phyloP scores from a whole-genome alignment of 2,797 vertebrate genomes.

The Amblyopsis hoosieri region DNA sequence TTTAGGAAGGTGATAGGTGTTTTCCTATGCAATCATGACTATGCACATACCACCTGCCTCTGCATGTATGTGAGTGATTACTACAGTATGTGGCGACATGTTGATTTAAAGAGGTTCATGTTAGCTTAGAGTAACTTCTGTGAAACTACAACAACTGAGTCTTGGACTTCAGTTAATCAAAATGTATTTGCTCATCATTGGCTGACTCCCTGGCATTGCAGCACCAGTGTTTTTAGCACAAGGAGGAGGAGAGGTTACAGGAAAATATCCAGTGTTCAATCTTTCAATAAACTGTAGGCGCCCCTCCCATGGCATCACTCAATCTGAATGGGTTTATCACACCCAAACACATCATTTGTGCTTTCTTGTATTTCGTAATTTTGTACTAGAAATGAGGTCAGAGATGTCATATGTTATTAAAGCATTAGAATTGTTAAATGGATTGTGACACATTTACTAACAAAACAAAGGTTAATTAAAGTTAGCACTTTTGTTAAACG shows the following conservation, averaged over 20 bases:
- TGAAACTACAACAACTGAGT: not conserved
- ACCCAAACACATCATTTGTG: constrained; percentile 48
- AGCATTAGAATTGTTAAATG: not conserved
- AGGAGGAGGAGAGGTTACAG: constrained; percentile 24
- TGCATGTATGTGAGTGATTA: not conserved
- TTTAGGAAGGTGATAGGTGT: no score
- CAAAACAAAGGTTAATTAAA: constrained; percentile 7
- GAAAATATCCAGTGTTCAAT: constrained; percentile 37
- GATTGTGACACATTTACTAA: not conserved
- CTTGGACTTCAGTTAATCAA: not conserved
- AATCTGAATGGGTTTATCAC: constrained; percentile 36
- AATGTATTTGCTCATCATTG: not conserved
- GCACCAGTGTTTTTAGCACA: constrained; percentile 14
- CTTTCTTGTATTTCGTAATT: no score
- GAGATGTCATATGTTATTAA: no score
- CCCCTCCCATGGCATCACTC: constrained; percentile 66
- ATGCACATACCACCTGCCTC: not conserved
- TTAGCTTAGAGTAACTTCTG: no score
- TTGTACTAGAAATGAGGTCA: no score
- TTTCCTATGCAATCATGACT: not conserved
- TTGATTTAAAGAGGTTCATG: not conserved
- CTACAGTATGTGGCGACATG: not conserved
- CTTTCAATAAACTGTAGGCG: constrained; percentile 13
- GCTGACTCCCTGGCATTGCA: constrained; percentile 13
- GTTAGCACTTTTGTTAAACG: no score